Evolutionary conservation across 2,888 invertebrate genomes (phyloP), one percentile per base, ranked within the genome.

Genomic region (Trileptium ribeirensis): DNA sequence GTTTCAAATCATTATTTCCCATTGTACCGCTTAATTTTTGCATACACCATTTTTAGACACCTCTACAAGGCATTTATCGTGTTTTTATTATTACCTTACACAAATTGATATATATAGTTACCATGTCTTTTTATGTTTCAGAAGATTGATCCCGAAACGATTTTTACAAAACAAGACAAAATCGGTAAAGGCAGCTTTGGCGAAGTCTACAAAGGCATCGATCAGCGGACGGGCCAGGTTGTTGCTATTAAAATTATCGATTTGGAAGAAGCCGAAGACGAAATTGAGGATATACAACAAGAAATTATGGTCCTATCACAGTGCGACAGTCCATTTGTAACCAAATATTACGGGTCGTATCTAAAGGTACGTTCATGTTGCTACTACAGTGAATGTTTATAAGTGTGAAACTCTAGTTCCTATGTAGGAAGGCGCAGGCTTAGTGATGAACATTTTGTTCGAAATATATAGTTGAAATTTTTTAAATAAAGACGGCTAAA

Each of bases 211-310:
- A 99, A 99, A 91, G 99, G 99, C 82, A 96, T 99, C 88, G 98
- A 99, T 91, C 97, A 96, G 89, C 92, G 97, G 87, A 95, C 95
- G 82, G 95, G 96, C 89, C 95, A 97, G 91, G 95, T 97, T 84
- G 97, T 98, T 86, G 99, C 99, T 88, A 99, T 98, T 89, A 98
- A 98, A 91, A 97, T 98, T 87, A 97, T 99, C 87, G 98, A 99
- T 91, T 92, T 99, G 86, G 99, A 99, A 90, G 98, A 99, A 89
- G 99, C 99, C 81, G 99, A 99, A 92, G 99, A 99, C 94, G 99
- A 99, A 91, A 99, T 99, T 90, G 99, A 99, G 90, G 99, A 99
- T 89, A 99, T 99, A 87, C 99, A 99, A 90, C 99, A 99, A 91
- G 99, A 99, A 91, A 98, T 98, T 89, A 97, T 97, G 86, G 96